Evolutionary conservation across 1,140 invertebrate genomes (phyloP).

Genomic region (Cyphomyrmex costatus): DNA sequence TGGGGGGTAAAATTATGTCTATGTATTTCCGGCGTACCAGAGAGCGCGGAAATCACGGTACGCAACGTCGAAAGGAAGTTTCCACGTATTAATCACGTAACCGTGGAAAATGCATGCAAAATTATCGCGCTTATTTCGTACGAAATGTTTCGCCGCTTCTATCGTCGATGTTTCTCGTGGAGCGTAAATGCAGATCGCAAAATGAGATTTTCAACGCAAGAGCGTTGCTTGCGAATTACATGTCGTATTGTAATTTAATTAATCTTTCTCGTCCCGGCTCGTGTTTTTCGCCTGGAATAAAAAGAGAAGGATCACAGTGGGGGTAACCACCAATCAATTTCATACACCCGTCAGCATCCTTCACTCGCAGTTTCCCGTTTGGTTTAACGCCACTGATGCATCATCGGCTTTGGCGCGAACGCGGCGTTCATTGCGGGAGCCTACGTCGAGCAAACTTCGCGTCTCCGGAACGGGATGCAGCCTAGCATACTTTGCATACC

Average conservation of each 20-base stretch:
- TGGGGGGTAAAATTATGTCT: constrained; percentile 35
- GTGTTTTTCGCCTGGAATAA: neutral
- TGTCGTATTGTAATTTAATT: constrained; percentile 45
- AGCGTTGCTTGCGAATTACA: constrained; percentile 25
- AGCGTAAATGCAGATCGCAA: constrained; percentile 35
- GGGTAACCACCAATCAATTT: constrained; percentile 39
- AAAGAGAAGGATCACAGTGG: neutral
- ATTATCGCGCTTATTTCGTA: constrained; percentile 40
- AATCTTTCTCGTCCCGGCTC: constrained; percentile 28
- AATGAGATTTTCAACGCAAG: constrained; percentile 13
- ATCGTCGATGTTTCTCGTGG: neutral
- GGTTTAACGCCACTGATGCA: constrained; percentile 38
- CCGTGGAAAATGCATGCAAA: constrained; percentile 12
- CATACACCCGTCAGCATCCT: constrained; percentile 36
- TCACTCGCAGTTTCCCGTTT: constrained; percentile 29
- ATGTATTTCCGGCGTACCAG: constrained; percentile 14
- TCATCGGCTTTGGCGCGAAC: constrained; percentile 66
- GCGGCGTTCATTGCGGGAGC: constrained; percentile 29
- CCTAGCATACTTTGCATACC: constrained; percentile 77
- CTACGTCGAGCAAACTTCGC: constrained; percentile 64
- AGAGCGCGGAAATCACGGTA: constrained; percentile 25
- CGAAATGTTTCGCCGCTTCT: constrained; percentile 45
- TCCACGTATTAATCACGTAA: constrained; percentile 33
- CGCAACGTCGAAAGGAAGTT: constrained; percentile 43
- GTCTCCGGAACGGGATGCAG: constrained; percentile 48